A percentile compares a stretch with the other conserved stretches of the same genome.
These are phyloP conservation scores for Thymelicus sylvestris DNA, from an alignment of 2,888 invertebrate species.

Conservation along the genomic window DNA sequence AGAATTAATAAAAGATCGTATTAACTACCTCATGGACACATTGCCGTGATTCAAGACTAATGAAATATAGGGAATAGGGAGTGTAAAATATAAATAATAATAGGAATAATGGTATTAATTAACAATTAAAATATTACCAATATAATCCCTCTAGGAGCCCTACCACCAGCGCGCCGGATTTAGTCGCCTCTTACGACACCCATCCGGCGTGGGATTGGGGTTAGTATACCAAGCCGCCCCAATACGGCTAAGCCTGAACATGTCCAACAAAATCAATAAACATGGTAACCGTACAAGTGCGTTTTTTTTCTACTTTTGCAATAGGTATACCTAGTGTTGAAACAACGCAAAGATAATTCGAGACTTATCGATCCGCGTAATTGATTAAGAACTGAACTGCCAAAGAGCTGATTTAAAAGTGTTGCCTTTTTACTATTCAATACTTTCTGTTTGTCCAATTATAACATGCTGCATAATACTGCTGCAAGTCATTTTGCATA, in stretches of 20 bases:
- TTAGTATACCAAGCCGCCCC: no score
- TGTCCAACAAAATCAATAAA: not conserved
- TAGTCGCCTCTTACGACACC: no score
- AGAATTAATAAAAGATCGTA: not conserved
- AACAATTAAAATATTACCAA: no score
- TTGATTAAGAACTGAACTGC: slow-evolving; percentile 12
- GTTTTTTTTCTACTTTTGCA: slow-evolving; percentile 21
- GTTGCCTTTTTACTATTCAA: no score
- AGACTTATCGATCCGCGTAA: slow-evolving; percentile 30
- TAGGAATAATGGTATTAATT: no score
- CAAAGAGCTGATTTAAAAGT: not conserved
- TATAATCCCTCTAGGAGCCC: no score
- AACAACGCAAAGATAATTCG: slow-evolving; percentile 25
- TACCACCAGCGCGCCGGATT: no score
- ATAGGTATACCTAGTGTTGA: slow-evolving; percentile 15
- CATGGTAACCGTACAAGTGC: not conserved
- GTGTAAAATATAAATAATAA: no score
- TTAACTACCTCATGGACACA: no score
- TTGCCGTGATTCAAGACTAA: no score
- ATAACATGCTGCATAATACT: not conserved
- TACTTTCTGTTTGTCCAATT: not conserved
- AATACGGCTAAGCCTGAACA: not conserved
- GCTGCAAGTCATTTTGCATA: not conserved
- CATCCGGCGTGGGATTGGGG: no score
- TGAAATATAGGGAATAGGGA: no score